These are phyloP conservation scores for Rutilus rutilus DNA, from an alignment of 2,113 vertebrate genomes.

Conservation along the genomic window DNA sequence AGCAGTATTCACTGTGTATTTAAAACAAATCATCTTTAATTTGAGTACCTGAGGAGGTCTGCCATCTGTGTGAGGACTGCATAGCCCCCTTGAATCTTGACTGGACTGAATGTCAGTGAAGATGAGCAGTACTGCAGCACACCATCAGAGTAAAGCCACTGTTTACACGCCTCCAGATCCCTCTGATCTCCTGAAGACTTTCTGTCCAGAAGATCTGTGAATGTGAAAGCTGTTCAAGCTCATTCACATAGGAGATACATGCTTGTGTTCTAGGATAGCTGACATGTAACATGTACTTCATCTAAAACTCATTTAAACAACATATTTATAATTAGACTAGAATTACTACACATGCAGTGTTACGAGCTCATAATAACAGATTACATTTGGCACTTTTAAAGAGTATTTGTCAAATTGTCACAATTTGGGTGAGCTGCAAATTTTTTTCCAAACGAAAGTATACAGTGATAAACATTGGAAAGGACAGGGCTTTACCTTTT, in stretches of 20 bases:
- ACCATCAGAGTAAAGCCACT: conserved; percentile 41
- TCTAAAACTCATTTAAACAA: background rate
- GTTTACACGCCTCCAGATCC: conserved; percentile 53
- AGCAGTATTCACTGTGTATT: background rate
- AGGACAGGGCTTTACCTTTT: conserved; percentile 38
- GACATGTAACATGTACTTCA: background rate
- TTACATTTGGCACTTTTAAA: background rate
- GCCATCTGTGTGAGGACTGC: conserved; percentile 51
- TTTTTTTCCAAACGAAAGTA: background rate
- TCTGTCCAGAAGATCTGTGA: conserved; percentile 47
- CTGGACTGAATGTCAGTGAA: conserved; percentile 52
- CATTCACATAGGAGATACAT: background rate
- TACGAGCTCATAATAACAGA: background rate
- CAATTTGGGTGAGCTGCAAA: background rate
- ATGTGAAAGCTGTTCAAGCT: background rate
- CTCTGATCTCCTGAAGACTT: conserved; percentile 47
- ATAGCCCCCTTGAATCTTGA: conserved; percentile 37
- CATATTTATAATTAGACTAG: background rate
- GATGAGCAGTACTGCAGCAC: conserved; percentile 55
- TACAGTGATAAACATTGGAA: background rate
- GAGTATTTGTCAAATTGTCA: background rate
- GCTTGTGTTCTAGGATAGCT: background rate
- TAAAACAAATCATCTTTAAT: background rate
- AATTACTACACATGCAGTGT: background rate
- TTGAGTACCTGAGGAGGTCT: conserved; percentile 56